Evolutionary conservation across 1,140 invertebrate species (phyloP).

Genomic region (Drosophila oshimai): DNA sequence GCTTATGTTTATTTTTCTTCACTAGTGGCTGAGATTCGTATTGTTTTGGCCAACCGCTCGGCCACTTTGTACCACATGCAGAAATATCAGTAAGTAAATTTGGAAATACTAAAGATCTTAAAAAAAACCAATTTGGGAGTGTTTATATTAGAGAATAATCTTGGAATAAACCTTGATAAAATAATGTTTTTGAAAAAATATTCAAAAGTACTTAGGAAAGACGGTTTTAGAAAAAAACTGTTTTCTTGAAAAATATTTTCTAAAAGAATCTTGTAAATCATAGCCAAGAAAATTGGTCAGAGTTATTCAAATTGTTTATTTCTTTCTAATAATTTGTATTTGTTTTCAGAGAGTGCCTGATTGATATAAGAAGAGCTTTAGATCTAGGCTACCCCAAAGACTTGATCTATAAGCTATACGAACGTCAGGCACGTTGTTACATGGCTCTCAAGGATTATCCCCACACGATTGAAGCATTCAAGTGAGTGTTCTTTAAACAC

Average conservation of each 20-base stretch:
- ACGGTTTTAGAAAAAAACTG: too few species aligned
- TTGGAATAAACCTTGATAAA: too few species aligned
- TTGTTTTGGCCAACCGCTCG: slow-evolving; percentile 93
- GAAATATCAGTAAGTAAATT: slow-evolving; percentile 70
- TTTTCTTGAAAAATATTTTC: too few species aligned
- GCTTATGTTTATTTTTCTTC: not conserved
- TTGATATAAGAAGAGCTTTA: slow-evolving; percentile 89
- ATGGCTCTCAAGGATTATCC: slow-evolving; percentile 88
- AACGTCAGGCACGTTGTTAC: slow-evolving; percentile 90
- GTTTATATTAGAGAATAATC: too few species aligned
- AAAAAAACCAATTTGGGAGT: too few species aligned
- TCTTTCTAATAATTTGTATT: not conserved
- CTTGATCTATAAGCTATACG: slow-evolving; percentile 89
- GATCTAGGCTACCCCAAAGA: slow-evolving; percentile 89
- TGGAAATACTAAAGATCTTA: too few species aligned
- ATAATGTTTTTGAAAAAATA: too few species aligned
- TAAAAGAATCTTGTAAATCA: too few species aligned
- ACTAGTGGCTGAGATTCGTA: slow-evolving; percentile 86
- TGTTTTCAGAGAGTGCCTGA: slow-evolving; percentile 85
- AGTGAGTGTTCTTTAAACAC: slow-evolving; percentile 72
- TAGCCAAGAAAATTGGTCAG: too few species aligned
- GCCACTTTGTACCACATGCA: slow-evolving; percentile 92
- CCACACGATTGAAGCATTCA: slow-evolving; percentile 87
- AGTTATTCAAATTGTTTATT: too few species aligned
- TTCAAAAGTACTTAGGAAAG: too few species aligned